Percentiles rank a stretch among this genome's conserved stretches.
Evolutionary conservation across 2,113 vertebrate genomes (phyloP).

Genomic region (Urocitellus parryii): DNA sequence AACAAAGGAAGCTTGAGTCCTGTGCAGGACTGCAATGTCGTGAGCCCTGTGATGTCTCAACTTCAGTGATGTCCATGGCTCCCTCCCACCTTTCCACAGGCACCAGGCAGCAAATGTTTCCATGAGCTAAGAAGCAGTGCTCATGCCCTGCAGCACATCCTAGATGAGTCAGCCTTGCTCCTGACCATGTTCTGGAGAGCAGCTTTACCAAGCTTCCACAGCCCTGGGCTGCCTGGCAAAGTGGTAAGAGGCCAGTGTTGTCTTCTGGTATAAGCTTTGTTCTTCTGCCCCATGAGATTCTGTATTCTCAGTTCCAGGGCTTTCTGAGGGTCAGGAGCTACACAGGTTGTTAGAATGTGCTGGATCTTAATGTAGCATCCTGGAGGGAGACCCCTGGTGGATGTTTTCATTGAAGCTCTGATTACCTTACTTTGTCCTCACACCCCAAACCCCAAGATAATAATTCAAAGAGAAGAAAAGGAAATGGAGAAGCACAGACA

Average conservation of each 20-base stretch:
- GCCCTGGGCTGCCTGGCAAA: constrained; percentile 77
- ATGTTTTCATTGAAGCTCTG: too few relatives aligned
- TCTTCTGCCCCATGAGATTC: not conserved
- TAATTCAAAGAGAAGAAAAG: too few relatives aligned
- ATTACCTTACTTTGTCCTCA: too few relatives aligned
- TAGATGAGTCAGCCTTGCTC: constrained; percentile 89
- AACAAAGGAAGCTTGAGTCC: not conserved
- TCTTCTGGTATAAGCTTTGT: constrained; percentile 21
- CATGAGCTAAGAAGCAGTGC: constrained; percentile 85
- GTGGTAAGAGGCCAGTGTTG: constrained; percentile 78
- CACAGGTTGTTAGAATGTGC: not conserved
- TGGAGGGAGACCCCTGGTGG: too few relatives aligned
- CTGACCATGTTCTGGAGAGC: constrained; percentile 92
- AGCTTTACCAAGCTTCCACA: constrained; percentile 72
- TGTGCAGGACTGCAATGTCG: not conserved
- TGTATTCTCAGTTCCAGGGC: not conserved
- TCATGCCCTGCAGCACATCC: constrained; percentile 85
- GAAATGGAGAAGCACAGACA: too few relatives aligned
- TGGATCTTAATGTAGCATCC: not conserved
- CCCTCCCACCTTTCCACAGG: constrained; percentile 80
- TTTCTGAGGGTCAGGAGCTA: not conserved
- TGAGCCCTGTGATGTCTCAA: not conserved
- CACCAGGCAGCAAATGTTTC: constrained; percentile 54
- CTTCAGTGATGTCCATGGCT: not conserved
- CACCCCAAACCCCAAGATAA: too few relatives aligned